Base-by-base conservation (phyloP, 2,888 invertebrate species). In the Drosophila anomelani region DNA sequence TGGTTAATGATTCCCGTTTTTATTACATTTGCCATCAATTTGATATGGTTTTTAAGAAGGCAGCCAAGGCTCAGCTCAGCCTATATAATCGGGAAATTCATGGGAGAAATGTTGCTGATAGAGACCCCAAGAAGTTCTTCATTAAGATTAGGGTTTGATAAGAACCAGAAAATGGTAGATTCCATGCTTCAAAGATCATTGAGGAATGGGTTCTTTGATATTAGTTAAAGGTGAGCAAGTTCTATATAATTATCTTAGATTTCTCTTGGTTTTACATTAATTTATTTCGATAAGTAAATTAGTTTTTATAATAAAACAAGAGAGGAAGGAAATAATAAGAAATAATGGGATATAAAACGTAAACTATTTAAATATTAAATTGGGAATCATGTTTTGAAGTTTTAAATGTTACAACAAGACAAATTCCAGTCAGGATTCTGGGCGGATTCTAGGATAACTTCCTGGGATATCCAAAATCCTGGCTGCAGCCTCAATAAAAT, bases 11-110 rank as follows among this genome's bases (percentile, higher is more conserved):
- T 81, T 70, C 58, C 57, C 56, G 47, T 44, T 55, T 53, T 67
- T 57, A 66, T 59, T 80, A 58, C 68, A 60, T 38, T 79, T 64
- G 53, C 63, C 73, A 79, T 74, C 78, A 74, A 83, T 85, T 83
- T 55, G 81, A 75, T 73, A 83, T 56, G 83, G 69, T 73, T 23
- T 29, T 63, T 56, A 53, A 54, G 32, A 7, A 36, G 29, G 13
- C 49, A 47, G 38, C 44, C 59, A 29, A 51, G 62, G 51, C 59
- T 63, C 54, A 38, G 29, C 2, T 29, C 32, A 32, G 32, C 10
- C 29, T 79, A 15, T 46, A 46, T 46, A 85, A 81, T 83, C 68
- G 56, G 41, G 71, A 85, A 62, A 44, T 77, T 75, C 67, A 79
- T 83, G 83, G 79, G 72, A 85, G 75, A 49, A 47, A 9, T 34